Evolutionary conservation across 2,888 invertebrate species (phyloP).

Genomic region (Hemithea aestivaria): DNA sequence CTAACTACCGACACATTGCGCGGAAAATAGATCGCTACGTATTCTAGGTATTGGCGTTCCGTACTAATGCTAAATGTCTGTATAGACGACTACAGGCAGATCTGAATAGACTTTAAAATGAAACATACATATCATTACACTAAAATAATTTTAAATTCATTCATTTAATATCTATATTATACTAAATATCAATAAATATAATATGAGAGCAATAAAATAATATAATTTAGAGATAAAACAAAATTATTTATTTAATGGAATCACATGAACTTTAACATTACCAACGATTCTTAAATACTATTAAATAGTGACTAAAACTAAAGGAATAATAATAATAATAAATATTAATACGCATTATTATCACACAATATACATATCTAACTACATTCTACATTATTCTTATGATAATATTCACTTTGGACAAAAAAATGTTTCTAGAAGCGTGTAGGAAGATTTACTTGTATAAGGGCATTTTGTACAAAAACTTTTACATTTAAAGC

Average conservation of each 20-base stretch:
- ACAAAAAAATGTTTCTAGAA: constrained; percentile 30
- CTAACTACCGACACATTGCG: no score
- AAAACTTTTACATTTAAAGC: constrained; percentile 32
- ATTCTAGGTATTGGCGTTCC: no score
- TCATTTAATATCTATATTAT: no score
- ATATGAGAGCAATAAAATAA: constrained; percentile 4
- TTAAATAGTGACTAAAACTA: constrained; percentile 53
- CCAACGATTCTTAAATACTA: constrained; percentile 53
- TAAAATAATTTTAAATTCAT: no score
- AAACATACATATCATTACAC: no score
- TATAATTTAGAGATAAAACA: constrained; percentile 43
- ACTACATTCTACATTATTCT: constrained; percentile 33
- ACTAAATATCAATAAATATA: no score
- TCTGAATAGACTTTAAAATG: no score
- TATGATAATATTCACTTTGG: constrained; percentile 21
- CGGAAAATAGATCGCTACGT: no score
- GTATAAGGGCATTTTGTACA: constrained; percentile 33
- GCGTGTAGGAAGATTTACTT: constrained; percentile 24
- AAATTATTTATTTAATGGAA: constrained; percentile 61
- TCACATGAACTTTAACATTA: constrained; percentile 45
- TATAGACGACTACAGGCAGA: no score
- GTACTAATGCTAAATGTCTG: no score
- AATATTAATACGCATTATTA: constrained; percentile 52
- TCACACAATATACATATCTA: constrained; percentile 38
- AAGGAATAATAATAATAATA: constrained; percentile 47